Evolutionary conservation across 1,140 invertebrate genomes (phyloP), one percentile per base, ranked within the genome.

Genomic region (Globodera rostochiensis): DNA sequence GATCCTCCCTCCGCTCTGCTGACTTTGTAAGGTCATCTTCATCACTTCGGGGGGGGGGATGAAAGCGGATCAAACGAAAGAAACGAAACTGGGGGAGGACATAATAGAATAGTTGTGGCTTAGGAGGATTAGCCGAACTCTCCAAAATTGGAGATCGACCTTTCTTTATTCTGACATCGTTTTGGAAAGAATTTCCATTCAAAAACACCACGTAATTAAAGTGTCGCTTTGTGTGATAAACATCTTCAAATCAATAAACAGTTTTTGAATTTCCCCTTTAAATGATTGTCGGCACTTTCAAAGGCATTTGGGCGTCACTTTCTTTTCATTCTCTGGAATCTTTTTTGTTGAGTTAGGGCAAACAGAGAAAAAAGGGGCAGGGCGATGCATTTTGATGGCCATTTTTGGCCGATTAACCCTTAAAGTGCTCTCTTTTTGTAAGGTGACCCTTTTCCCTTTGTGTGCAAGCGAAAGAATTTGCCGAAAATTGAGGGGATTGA

Each of bases 11-110:
- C 57, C 57, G 57, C 57, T 60, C 57, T 60, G 57, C 57, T 60
- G 57, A 60, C 57, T 60, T 60, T 60, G 57, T 60, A 60, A 60
- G 57, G 57, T 60, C 57, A 60, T 60, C 57, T 60, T 60, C 57
- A 15, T 60, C 57, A 15, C 15, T 15, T 60, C 19, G 13, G 57
- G 50, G 50, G 5, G 5, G 50, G 3, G 15, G 19, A 15, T 60
- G 57, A 60, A 60, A 60, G 57, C 57, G 57, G 57, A 60, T 60
- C 19, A 60, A 60, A 60, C 13, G 57, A 60, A 36, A 13, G 15
- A 60, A 60, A 60, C 15, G 0, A 0, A 19, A 19, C 9, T 11
- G 5, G 11, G 11, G 15, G 4, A 60, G 15, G 6, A 19, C 6
- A 60, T 60, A 60, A 60, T 60, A 6, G 13, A 60, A 60, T 60